These are phyloP conservation scores for Gephyroberyx darwinii DNA, from an alignment of 2,797 vertebrate genomes.

Conservation along the genomic window DNA sequence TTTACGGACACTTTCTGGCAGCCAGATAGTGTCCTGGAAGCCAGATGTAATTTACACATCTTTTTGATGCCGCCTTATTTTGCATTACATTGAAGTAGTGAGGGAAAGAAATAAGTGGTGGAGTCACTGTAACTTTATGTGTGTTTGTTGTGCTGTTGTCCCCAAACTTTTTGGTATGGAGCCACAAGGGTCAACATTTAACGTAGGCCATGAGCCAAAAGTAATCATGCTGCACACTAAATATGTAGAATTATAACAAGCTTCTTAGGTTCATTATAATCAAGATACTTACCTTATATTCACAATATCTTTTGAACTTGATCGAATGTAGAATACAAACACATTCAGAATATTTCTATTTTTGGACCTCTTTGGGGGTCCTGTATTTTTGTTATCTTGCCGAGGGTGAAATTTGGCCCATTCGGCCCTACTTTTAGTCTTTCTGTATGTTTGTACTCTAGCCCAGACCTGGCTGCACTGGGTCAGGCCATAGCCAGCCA, in stretches of 20 bases:
- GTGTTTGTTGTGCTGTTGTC: constrained; percentile 27
- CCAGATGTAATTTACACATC: constrained; percentile 79
- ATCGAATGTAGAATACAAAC: constrained; percentile 51
- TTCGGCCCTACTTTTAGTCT: not conserved
- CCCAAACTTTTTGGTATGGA: constrained; percentile 50
- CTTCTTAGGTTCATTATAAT: constrained; percentile 46
- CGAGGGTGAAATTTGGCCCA: constrained; percentile 11
- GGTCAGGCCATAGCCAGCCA: constrained; percentile 47
- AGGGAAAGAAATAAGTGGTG: constrained; percentile 53
- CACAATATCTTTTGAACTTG: constrained; percentile 56
- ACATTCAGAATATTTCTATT: constrained; percentile 52
- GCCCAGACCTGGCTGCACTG: constrained; percentile 28
- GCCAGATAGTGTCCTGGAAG: constrained; percentile 72
- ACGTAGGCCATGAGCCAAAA: constrained; percentile 45
- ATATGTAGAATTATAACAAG: constrained; percentile 40
- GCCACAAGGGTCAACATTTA: constrained; percentile 50
- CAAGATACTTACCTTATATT: constrained; percentile 49
- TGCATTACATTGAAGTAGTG: constrained; percentile 74
- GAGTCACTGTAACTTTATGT: constrained; percentile 54
- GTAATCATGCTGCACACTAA: constrained; percentile 46
- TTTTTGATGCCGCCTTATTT: constrained; percentile 76
- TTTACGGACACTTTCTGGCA: constrained; percentile 78
- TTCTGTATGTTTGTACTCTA: not conserved
- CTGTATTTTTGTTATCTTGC: constrained; percentile 6
- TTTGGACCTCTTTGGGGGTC: constrained; percentile 15